Conservation (phyloP, 2,888 invertebrate species). For the Heliconius charithonia region DNA sequence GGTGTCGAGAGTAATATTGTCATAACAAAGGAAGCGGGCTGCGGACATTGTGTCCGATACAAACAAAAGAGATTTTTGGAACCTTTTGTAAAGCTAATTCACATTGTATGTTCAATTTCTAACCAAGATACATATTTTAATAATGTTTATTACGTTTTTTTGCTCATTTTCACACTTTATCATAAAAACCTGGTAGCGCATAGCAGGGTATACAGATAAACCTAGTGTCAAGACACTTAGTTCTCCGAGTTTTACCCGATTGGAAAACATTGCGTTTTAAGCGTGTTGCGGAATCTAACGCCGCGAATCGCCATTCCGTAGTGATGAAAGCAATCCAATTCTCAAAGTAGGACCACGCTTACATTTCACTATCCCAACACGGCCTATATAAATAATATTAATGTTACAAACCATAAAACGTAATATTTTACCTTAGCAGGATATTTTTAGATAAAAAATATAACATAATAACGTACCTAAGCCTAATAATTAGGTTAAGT, state of each 20-base stretch:
- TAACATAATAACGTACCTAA: slow-evolving; percentile 10
- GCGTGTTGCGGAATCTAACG: too few relatives aligned
- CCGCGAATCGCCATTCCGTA: too few relatives aligned
- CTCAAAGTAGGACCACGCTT: too few relatives aligned
- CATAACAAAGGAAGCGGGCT: slow-evolving; percentile 46
- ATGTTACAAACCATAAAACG: background rate
- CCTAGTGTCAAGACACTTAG: too few relatives aligned
- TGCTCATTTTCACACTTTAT: background rate
- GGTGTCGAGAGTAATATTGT: slow-evolving; percentile 46
- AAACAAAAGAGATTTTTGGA: slow-evolving; percentile 44
- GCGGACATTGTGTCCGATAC: slow-evolving; percentile 46
- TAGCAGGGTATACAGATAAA: too few relatives aligned
- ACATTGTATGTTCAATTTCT: background rate
- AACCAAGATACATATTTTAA: background rate
- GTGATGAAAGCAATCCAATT: too few relatives aligned
- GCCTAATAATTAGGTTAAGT: slow-evolving; percentile 27
- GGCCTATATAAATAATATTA: background rate
- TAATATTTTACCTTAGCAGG: background rate
- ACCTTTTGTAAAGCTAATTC: slow-evolving; percentile 3
- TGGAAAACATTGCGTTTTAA: too few relatives aligned
- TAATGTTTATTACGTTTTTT: background rate
- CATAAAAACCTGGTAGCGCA: too few relatives aligned
- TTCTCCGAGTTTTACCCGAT: too few relatives aligned
- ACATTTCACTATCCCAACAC: too few relatives aligned
- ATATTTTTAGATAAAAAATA: slow-evolving; percentile 12